Base-by-base conservation (phyloP, 2,113 vertebrate species). In the Gadus macrocephalus region DNA sequence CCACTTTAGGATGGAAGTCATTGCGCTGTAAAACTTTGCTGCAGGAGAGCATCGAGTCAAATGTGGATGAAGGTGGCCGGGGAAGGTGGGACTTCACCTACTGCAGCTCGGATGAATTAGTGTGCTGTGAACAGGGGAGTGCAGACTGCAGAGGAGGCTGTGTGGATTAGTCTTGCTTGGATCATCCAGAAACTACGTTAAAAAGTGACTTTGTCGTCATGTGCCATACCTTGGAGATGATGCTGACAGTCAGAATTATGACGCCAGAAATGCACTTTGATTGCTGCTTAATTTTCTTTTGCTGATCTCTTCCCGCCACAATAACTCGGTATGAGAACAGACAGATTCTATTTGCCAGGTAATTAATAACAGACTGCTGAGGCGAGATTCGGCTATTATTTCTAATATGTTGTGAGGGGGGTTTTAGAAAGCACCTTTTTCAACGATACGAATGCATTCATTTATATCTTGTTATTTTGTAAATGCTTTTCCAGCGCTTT, bases 251-350 rank as follows among this genome's bases (percentile, higher is more conserved):
- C 92, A 93, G 89, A 94, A 89, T 91, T 91, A 92, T 92, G 93
- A 95, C 93, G 93, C 93, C 93, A 94, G 90, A 93, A 93, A 93
- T 93, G 86, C 81, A 93, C 87, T 92, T 93, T 95, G 94, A 95
- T 93, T 89, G 89, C 89, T 90, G 89, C 89, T 90, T 93, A 92
- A 93, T 93, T 94, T 94, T 93, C 86, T 87, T 58, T 86, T 77
- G 71, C 80, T 80, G 86, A 82, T 89, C 82, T 86, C 85, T 74
- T 83, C 55, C 72, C 83, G 69, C 88, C 81, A 76, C 83, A 76
- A 81, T 86, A 88, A 81, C 77, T 85, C 79, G 80, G 56, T 77
- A 77, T 84, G 73, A 85, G 77, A 89, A 87, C 81, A 88, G 89
- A 88, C 89, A 88, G 85, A 27, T 90, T 82, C 82, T 83, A 91